phyloP scores from a whole-genome alignment of 2,888 invertebrate species.

The Agonopterix alstromeriana region DNA sequence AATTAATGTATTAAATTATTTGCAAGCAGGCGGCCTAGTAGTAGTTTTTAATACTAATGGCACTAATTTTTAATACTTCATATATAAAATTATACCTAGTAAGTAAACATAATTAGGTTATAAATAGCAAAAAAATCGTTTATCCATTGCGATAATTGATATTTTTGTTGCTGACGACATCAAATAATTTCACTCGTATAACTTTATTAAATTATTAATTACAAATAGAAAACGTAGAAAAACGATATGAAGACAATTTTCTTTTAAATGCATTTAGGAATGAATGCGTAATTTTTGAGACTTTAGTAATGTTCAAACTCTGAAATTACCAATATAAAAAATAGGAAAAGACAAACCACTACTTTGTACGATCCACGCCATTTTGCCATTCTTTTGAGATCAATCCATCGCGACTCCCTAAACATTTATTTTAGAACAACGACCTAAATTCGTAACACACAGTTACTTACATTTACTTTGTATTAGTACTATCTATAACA shows the following conservation, averaged over 20 bases:
- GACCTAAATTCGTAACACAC: background rate
- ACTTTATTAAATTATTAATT: no score
- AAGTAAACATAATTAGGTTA: background rate
- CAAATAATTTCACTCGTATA: no score
- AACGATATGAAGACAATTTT: conserved; percentile 13
- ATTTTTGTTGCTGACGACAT: no score
- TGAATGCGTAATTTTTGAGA: conserved; percentile 14
- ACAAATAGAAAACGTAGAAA: background rate
- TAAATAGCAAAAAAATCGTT: background rate
- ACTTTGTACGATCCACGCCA: background rate
- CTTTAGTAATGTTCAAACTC: no score
- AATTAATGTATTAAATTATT: conserved; percentile 6
- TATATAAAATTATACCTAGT: background rate
- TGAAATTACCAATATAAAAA: no score
- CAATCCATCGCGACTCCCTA: background rate
- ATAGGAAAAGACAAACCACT: background rate
- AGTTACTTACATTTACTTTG: background rate
- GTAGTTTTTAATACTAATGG: conserved; percentile 32
- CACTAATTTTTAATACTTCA: conserved; percentile 24
- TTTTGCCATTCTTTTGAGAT: background rate
- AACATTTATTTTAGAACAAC: background rate
- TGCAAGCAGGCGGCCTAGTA: conserved; percentile 17
- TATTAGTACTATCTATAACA: background rate
- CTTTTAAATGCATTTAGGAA: conserved; percentile 49
- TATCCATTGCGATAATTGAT: no score